These are phyloP conservation scores for Mimumesa dahlbomi DNA, from an alignment of 2,888 invertebrate species.

Conservation along the genomic window DNA sequence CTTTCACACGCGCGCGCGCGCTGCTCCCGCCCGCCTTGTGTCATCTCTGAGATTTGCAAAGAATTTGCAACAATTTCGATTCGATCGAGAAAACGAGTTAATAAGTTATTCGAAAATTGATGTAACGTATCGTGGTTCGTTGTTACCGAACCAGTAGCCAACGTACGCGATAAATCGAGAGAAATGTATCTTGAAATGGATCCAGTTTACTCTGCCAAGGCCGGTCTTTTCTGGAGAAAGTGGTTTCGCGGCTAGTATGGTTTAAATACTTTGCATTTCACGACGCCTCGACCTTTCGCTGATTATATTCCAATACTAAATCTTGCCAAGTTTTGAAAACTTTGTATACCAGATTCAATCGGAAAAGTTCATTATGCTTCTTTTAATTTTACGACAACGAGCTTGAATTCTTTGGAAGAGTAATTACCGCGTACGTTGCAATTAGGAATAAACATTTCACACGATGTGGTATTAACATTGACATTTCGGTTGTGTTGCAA, in stretches of 20 bases:
- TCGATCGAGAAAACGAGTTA: conserved; percentile 45
- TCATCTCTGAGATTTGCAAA: not conserved
- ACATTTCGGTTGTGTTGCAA: conserved; percentile 23
- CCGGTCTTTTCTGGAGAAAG: conserved; percentile 59
- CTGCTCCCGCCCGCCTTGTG: no score
- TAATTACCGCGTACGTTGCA: no score
- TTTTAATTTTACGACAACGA: no score
- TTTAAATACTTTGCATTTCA: conserved; percentile 14
- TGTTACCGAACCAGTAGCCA: conserved; percentile 22
- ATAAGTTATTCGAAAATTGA: conserved; percentile 34
- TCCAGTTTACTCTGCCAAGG: conserved; percentile 62
- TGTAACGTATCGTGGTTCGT: conserved; percentile 37
- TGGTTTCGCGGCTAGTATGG: conserved; percentile 18
- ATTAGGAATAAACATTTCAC: conserved; percentile 3
- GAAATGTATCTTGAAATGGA: conserved; percentile 61
- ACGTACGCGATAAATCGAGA: conserved; percentile 44
- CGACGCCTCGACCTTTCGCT: not conserved
- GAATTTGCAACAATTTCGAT: conserved; percentile 16
- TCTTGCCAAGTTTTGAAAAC: no score
- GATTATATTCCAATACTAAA: not conserved
- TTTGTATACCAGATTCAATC: no score
- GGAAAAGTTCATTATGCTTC: no score
- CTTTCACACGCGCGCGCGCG: no score
- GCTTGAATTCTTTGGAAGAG: no score
- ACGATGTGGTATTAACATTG: conserved; percentile 6